phyloP scores from a whole-genome alignment of 2,888 invertebrate genomes.

The Nipponacmea schrenckii region DNA sequence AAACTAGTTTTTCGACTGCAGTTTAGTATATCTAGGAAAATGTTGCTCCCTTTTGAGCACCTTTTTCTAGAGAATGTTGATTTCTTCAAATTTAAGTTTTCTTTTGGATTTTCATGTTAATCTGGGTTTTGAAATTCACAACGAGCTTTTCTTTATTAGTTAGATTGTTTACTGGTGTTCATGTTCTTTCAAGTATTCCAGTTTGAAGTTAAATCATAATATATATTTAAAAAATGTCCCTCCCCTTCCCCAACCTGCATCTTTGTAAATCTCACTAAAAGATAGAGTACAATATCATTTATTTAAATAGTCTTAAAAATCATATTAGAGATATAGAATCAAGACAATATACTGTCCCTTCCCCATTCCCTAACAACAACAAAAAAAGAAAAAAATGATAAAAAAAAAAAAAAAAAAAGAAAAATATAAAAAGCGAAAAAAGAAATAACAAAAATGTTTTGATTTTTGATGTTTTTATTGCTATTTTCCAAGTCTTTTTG shows the following conservation, averaged over 20 bases:
- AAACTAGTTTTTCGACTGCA: conserved; percentile 38
- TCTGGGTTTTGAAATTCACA: conserved; percentile 57
- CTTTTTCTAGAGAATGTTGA: conserved; percentile 30
- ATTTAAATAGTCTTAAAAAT: conserved; percentile 34
- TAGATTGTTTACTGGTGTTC: conserved; percentile 48
- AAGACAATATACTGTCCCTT: conserved; percentile 15
- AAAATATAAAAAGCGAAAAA: conserved; percentile 6
- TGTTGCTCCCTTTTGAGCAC: conserved; percentile 65
- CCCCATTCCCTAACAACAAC: conserved; percentile 17
- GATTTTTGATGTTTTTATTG: conserved; percentile 17
- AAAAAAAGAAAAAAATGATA: conserved; percentile 10
- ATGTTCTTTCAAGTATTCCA: conserved; percentile 48
- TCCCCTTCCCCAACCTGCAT: too few relatives aligned
- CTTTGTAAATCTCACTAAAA: too few relatives aligned
- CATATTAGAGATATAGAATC: conserved; percentile 18
- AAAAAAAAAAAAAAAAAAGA: conserved; percentile 29
- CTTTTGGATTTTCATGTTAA: conserved; percentile 38
- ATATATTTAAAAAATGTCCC: not conserved
- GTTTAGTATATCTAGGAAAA: conserved; percentile 34
- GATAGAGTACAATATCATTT: conserved; percentile 28
- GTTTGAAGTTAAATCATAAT: conserved; percentile 29
- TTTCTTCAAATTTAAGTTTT: conserved; percentile 19
- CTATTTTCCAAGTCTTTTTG: conserved; percentile 9
- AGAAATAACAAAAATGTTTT: conserved; percentile 30
- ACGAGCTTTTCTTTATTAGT: conserved; percentile 48